phyloP scores from a whole-genome alignment of 1,140 invertebrate species.

The Araneus ventricosus region DNA sequence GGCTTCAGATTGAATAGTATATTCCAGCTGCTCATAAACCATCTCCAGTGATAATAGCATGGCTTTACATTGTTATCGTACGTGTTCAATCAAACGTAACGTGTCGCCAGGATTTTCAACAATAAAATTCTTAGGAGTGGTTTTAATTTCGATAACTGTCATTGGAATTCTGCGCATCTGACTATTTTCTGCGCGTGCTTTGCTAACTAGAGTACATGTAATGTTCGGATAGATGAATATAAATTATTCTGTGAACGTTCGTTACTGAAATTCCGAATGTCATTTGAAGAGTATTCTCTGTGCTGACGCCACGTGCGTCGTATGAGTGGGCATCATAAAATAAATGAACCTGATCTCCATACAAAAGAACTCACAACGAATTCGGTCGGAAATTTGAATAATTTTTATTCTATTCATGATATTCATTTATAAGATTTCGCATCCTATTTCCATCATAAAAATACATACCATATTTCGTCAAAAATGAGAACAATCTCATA shows the following conservation, averaged over 20 bases:
- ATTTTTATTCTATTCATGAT: background rate
- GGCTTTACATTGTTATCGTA: background rate
- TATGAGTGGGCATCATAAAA: background rate
- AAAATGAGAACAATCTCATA: too few relatives aligned
- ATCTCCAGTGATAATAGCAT: background rate
- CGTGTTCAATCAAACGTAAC: slow-evolving; percentile 8
- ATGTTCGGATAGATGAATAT: background rate
- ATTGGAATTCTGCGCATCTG: background rate
- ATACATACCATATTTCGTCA: too few relatives aligned
- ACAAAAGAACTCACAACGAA: background rate
- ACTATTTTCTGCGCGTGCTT: background rate
- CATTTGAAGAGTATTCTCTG: background rate
- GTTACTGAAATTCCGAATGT: background rate
- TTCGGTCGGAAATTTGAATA: background rate
- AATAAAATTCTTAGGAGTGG: background rate
- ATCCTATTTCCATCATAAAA: too few relatives aligned
- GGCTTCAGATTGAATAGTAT: background rate
- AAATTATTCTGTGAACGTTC: background rate
- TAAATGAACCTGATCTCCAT: background rate
- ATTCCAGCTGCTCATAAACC: background rate
- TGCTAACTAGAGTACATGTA: background rate
- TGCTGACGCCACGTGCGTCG: background rate
- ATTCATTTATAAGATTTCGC: background rate
- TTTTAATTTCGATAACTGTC: background rate
- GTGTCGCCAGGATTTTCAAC: background rate